Percentiles rank a stretch among this genome's conserved stretches.
Evolutionary conservation across 2,797 vertebrate genomes (phyloP).

Genomic region (Dicrostonyx torquatus): DNA sequence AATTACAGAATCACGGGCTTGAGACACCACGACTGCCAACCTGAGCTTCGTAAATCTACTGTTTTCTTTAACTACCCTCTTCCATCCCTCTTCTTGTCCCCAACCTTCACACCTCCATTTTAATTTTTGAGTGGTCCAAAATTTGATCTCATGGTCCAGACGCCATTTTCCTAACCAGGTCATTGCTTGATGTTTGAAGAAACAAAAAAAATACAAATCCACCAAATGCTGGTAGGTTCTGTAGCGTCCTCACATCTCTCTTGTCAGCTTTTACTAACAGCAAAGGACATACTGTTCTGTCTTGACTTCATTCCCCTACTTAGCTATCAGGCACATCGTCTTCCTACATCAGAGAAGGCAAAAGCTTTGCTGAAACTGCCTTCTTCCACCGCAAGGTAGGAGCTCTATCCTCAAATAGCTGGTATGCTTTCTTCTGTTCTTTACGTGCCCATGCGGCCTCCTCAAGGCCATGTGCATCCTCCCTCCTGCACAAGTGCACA

Average conservation of each 20-base stretch:
- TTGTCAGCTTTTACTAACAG: not conserved
- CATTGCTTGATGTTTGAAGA: not conserved
- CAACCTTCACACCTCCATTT: not conserved
- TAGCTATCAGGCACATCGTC: not conserved
- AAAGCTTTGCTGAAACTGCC: not conserved
- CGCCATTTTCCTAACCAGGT: not conserved
- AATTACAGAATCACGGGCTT: not conserved
- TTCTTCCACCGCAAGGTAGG: not conserved
- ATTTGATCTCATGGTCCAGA: slow-evolving; percentile 26
- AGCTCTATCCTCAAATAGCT: not conserved
- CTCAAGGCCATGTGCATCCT: not conserved
- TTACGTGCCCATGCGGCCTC: not conserved
- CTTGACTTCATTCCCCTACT: not conserved
- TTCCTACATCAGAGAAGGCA: not conserved
- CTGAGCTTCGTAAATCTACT: not conserved
- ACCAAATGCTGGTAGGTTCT: not conserved
- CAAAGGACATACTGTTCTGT: not conserved
- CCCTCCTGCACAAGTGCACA: not conserved
- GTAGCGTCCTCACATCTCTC: not conserved
- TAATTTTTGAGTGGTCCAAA: not conserved
- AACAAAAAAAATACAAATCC: not conserved
- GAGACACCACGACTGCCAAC: not conserved
- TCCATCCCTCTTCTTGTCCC: not conserved
- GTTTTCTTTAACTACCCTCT: not conserved
- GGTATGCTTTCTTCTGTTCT: not conserved